A percentile compares a stretch with the other conserved stretches of the same genome.
Conservation (phyloP, 2,113 vertebrate species). For the Lates calcarifer region DNA sequence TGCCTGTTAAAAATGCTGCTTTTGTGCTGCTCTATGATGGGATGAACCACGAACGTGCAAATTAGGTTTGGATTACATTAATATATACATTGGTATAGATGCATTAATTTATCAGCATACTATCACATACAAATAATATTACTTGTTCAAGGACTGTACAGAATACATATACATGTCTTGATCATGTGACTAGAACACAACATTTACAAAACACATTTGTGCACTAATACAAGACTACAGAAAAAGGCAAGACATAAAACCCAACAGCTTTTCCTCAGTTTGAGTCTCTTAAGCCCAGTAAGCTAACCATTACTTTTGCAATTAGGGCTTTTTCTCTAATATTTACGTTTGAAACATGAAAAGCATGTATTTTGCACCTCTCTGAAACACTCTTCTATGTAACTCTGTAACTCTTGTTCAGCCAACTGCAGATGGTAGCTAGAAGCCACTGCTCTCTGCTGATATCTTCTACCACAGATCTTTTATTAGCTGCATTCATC, state of each 20-base stretch:
- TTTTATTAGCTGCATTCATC: no score
- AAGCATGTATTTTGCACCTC: not conserved
- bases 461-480: no score
- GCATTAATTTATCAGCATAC: not conserved
- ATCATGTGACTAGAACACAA: not conserved
- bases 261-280: not conserved
- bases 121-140: no score
- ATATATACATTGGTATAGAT: not conserved
- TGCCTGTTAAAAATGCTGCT: not conserved
- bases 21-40: not conserved
- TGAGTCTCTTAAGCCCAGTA: no score
- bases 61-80: conserved; percentile 10
- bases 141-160: not conserved
- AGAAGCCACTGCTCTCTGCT: no score
- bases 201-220: not conserved
- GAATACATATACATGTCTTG: no score
- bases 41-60: not conserved
- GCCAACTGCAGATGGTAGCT: no score
- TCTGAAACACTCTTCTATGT: not conserved
- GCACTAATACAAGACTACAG: not conserved
- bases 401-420: not conserved
- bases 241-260: not conserved
- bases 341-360: not conserved
- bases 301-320: not conserved
- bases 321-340: not conserved